A percentile compares a stretch with the other conserved stretches of the same genome.
Conservation (phyloP, 2,797 vertebrate genomes). For the Chelonia mydas region DNA sequence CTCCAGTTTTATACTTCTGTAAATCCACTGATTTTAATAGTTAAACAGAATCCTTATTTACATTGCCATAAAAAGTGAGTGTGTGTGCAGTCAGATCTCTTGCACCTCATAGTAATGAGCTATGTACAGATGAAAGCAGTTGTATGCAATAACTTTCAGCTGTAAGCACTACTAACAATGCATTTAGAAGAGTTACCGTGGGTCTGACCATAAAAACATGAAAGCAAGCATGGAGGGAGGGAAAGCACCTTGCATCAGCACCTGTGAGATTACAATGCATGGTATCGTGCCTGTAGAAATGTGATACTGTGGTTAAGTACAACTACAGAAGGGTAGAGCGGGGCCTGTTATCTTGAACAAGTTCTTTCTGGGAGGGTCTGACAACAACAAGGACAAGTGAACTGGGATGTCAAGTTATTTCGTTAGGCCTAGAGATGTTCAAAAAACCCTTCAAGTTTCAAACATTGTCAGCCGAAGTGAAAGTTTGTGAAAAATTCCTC, state of each 20-base stretch:
- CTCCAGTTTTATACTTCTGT: neutral
- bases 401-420: neutral
- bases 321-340: neutral
- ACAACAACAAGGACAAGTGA: neutral
- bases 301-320: neutral
- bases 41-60: neutral
- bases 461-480: neutral
- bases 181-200: neutral
- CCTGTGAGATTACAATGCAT: fast-evolving
- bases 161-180: neutral
- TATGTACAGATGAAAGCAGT: neutral
- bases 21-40: neutral
- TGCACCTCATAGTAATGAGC: neutral
- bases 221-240: fast-evolving
- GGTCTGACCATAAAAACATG: neutral
- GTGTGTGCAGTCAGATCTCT: neutral
- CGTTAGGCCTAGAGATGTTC: neutral
- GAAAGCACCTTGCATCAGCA: fast-evolving
- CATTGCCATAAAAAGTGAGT: too few relatives aligned
- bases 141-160: neutral
- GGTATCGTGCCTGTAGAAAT: neutral
- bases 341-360: neutral
- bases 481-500: neutral
- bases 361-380: neutral
- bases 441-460: neutral